These are phyloP conservation scores for Chelonus formosanus DNA, from an alignment of 2,888 invertebrate genomes.

Conservation along the genomic window DNA sequence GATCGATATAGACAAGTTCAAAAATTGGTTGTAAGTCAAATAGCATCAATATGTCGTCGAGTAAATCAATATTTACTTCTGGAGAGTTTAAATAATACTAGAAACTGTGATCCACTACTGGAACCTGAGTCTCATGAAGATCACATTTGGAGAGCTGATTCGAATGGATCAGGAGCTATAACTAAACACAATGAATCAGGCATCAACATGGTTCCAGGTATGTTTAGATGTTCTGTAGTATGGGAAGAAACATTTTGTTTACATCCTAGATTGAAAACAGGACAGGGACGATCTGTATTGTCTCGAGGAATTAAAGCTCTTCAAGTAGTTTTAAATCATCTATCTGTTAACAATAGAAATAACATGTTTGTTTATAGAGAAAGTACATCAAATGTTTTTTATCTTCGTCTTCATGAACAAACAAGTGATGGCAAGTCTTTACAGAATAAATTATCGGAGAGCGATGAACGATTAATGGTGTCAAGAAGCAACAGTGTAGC, in stretches of 20 bases:
- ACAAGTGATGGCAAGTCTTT: conserved; percentile 58
- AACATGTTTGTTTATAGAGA: conserved; percentile 83
- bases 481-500: conserved; percentile 62
- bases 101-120: conserved; percentile 73
- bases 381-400: conserved; percentile 71
- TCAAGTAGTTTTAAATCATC: conserved; percentile 73
- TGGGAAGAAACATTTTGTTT: conserved; percentile 76
- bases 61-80: conserved; percentile 77
- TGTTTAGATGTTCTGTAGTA: conserved; percentile 78
- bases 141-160: conserved; percentile 53
- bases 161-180: conserved; percentile 42
- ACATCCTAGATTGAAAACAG: conserved; percentile 76
- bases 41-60: conserved; percentile 70
- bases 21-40: conserved; percentile 67
- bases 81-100: conserved; percentile 74
- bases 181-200: conserved; percentile 42
- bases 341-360: conserved; percentile 76
- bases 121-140: conserved; percentile 72
- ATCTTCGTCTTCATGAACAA: conserved; percentile 65
- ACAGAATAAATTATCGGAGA: conserved; percentile 61
- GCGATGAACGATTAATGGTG: conserved; percentile 60
- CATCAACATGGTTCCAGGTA: conserved; percentile 71
- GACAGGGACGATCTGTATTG: conserved; percentile 70
- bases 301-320: conserved; percentile 73
- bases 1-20: conserved; percentile 68